These are phyloP conservation scores for Corvus hawaiiensis DNA, from an alignment of 2,113 vertebrate species.

Conservation along the genomic window DNA sequence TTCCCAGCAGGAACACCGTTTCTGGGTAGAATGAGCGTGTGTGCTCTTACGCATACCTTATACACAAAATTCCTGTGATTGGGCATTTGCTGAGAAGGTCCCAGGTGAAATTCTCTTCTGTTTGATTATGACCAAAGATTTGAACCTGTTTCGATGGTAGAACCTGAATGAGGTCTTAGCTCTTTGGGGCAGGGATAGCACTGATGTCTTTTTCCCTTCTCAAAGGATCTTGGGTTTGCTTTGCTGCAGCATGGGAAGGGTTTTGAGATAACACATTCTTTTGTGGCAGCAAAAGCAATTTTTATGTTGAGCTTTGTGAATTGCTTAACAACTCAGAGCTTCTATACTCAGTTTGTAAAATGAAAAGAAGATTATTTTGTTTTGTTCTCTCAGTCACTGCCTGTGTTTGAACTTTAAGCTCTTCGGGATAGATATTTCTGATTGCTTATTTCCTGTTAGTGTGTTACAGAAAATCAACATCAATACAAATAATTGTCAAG, in stretches of 20 bases:
- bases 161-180: not conserved
- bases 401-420: not conserved
- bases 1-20: accelerated
- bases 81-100: not conserved
- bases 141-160: not conserved
- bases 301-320: not conserved
- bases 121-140: not conserved
- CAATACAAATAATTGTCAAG: not conserved
- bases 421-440: not conserved
- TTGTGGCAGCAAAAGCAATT: not conserved
- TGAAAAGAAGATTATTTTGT: not conserved
- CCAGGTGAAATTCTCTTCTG: not conserved
- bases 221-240: not conserved
- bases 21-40: not conserved
- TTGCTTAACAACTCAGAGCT: not conserved
- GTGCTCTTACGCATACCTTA: not conserved
- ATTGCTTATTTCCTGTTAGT: not conserved
- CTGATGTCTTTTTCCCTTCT: not conserved
- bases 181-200: not conserved
- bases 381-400: not conserved
- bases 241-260: not conserved
- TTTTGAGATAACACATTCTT: not conserved
- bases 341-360: not conserved
- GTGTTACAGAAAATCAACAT: not conserved
- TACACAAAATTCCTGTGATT: not conserved